Evolutionary conservation across 1,140 invertebrate species (phyloP).

Genomic region (Temnothorax nylanderi): DNA sequence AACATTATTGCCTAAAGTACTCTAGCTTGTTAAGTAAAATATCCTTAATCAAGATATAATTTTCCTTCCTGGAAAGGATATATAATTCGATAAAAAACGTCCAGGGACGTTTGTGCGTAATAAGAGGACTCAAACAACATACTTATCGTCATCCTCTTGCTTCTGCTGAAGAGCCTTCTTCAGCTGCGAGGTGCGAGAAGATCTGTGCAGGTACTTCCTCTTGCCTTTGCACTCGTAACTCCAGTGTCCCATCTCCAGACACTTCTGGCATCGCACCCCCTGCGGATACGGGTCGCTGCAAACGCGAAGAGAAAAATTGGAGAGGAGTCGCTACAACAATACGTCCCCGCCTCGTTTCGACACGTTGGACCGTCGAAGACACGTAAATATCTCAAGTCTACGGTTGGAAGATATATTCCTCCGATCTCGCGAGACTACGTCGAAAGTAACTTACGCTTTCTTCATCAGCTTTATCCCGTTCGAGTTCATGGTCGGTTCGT

Average conservation of each 20-base stretch:
- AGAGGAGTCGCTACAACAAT: background rate
- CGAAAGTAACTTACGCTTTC: conserved; percentile 75
- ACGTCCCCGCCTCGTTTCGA: background rate
- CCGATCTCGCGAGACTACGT: background rate
- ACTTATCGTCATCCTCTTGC: conserved; percentile 81
- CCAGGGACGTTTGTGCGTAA: background rate
- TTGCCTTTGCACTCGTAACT: conserved; percentile 97
- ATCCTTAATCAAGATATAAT: background rate
- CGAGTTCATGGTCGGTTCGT: conserved; percentile 70
- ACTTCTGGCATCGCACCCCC: conserved; percentile 95
- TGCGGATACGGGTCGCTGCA: conserved; percentile 87
- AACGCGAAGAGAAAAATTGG: conserved; percentile 3
- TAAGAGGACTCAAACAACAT: conserved; percentile 32
- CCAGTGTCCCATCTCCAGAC: conserved; percentile 96
- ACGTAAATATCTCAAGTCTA: background rate
- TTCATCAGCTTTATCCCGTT: conserved; percentile 75
- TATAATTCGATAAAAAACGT: background rate
- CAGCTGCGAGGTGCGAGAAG: conserved; percentile 92
- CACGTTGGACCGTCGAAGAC: background rate
- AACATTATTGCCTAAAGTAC: background rate
- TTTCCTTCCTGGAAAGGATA: background rate
- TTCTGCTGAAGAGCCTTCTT: conserved; percentile 89
- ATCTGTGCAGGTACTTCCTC: conserved; percentile 93
- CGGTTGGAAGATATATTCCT: background rate
- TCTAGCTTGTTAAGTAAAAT: background rate